Conservation (phyloP, 2,888 invertebrate species). For the Anthophora plumipes region DNA sequence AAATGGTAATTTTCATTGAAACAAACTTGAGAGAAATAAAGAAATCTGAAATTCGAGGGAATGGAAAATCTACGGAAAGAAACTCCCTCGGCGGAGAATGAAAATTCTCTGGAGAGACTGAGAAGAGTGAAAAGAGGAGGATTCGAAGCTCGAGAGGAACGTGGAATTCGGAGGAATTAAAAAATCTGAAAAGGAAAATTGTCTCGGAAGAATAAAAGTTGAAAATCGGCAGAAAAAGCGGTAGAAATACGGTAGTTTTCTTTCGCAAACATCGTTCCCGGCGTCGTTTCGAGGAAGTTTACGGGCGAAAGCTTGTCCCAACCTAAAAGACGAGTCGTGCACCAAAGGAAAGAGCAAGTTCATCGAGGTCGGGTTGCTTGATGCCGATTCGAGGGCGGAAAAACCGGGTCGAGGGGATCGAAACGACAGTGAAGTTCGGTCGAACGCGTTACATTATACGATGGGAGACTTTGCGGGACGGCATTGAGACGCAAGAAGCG, state of each 20-base stretch:
- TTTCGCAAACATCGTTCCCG: not conserved
- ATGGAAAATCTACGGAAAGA: not conserved
- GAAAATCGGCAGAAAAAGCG: not conserved
- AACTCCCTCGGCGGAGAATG: not conserved
- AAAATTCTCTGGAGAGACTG: not conserved
- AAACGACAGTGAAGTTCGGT: slow-evolving; percentile 5
- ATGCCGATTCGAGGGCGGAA: slow-evolving; percentile 2
- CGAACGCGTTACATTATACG: slow-evolving; percentile 36
- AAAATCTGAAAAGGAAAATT: not conserved
- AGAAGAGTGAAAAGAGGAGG: not conserved
- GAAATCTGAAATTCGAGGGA: too few species aligned
- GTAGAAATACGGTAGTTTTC: not conserved
- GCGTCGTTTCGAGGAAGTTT: not conserved
- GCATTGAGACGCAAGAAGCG: slow-evolving; percentile 34
- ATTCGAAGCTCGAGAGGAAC: not conserved
- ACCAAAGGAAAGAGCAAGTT: not conserved
- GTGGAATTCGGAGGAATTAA: too few species aligned
- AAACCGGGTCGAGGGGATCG: slow-evolving; percentile 17
- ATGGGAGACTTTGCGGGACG: slow-evolving; percentile 16
- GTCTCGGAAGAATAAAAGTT: too few species aligned
- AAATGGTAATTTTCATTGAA: too few species aligned
- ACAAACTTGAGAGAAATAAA: too few species aligned
- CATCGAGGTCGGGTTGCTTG: not conserved
- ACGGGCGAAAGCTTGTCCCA: not conserved
- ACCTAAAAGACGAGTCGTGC: not conserved